Conservation (phyloP, 2,113 vertebrate species). For the Garra rufa region DNA sequence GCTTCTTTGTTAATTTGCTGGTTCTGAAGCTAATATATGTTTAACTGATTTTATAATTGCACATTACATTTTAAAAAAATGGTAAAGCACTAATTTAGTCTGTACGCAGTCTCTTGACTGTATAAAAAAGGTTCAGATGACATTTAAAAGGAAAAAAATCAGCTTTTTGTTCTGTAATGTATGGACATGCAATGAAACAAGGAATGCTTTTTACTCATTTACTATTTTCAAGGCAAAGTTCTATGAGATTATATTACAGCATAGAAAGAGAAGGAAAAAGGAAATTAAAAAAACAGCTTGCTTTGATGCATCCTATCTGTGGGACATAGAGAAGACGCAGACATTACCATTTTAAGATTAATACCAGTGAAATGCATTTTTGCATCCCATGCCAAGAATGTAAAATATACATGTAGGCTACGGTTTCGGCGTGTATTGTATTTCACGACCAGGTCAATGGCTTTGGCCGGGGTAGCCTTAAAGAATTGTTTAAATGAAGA, state of each 20-base stretch:
- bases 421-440: not conserved
- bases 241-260: not conserved
- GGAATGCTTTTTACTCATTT: not conserved
- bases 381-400: slow-evolving; percentile 4
- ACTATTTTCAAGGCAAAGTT: slow-evolving; percentile 1
- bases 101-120: not conserved
- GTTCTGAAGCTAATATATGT: not conserved
- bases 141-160: not conserved
- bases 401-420: not conserved
- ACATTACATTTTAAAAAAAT: not conserved
- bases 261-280: not conserved
- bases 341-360: slow-evolving; percentile 13
- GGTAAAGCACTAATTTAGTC: not conserved
- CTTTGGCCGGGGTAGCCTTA: not conserved
- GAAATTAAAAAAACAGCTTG: not conserved
- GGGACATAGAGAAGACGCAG: not conserved
- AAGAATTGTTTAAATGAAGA: slow-evolving; percentile 6
- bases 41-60: not conserved
- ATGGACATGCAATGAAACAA: not conserved
- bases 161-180: not conserved
- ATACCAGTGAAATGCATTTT: not conserved
- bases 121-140: no score
- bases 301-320: not conserved
- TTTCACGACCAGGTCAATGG: slow-evolving; percentile 16
- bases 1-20: not conserved